Evolutionary conservation across 2,113 vertebrate species (phyloP).

Genomic region (Podarcis raffonei): DNA sequence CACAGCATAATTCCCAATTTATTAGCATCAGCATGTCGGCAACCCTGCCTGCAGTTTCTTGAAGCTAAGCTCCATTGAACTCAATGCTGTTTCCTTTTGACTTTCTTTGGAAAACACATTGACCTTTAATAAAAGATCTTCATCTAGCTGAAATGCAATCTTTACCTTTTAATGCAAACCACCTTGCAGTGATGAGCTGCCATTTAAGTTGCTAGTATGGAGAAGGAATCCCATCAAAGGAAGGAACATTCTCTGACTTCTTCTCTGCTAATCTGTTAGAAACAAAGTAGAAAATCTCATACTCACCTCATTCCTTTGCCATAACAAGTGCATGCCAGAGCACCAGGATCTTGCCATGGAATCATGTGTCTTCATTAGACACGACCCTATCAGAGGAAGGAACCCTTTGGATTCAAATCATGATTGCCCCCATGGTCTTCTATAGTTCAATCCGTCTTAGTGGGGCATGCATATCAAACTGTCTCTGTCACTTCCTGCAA

Average conservation of each 20-base stretch:
- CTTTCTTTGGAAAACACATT: no score
- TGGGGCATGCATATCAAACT: not conserved
- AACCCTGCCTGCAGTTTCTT: no score
- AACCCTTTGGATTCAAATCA: not conserved
- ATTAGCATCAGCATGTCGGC: no score
- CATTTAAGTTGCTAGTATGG: not conserved
- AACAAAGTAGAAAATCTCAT: not conserved
- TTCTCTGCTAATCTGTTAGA: not conserved
- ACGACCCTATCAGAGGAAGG: not conserved
- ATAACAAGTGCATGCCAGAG: not conserved
- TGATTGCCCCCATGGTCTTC: not conserved
- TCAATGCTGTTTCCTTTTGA: no score
- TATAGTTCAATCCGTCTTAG: not conserved
- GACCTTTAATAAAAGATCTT: no score
- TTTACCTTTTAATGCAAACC: not conserved
- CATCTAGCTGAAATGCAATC: not conserved
- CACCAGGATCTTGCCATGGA: not conserved
- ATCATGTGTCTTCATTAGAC: not conserved
- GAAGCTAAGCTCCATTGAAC: no score
- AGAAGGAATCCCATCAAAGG: not conserved
- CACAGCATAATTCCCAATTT: no score
- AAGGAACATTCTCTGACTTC: not conserved
- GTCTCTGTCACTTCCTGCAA: not conserved
- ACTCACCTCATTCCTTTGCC: not conserved
- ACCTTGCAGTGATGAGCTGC: not conserved